These are phyloP conservation scores for Spodoptera picta DNA, from an alignment of 2,888 invertebrate genomes.

Conservation along the genomic window DNA sequence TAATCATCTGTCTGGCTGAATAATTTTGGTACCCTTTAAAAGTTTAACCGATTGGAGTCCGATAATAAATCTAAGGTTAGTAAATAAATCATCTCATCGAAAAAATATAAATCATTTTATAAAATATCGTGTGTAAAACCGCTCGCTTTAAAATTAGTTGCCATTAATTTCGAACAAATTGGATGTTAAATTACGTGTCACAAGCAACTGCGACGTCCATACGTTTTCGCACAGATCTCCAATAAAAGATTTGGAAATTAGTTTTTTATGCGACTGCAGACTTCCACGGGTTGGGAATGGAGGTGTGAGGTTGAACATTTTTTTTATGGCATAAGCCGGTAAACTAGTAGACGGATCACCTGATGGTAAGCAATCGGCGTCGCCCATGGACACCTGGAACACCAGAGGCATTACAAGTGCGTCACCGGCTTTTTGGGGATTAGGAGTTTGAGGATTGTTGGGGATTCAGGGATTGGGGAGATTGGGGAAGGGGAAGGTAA, in stretches of 20 bases:
- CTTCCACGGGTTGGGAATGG: background rate
- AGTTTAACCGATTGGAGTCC: background rate
- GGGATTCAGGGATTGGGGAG: no score
- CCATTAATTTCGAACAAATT: slow-evolving; percentile 27
- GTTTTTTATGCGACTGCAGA: slow-evolving; percentile 1
- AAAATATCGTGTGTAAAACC: slow-evolving; percentile 13
- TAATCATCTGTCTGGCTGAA: no score
- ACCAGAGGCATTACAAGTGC: no score
- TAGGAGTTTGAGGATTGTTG: no score
- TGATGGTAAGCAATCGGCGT: no score
- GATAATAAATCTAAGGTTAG: background rate
- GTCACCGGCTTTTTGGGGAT: no score
- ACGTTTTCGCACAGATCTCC: slow-evolving; percentile 14
- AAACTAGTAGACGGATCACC: no score
- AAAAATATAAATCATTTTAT: slow-evolving; percentile 15
- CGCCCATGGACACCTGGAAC: no score
- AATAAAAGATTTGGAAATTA: slow-evolving; percentile 4
- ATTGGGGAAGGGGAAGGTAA: no score
- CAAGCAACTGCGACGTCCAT: slow-evolving; percentile 15
- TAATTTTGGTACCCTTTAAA: background rate
- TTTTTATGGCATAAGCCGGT: no score
- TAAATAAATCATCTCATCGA: slow-evolving; percentile 5
- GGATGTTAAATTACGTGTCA: slow-evolving; percentile 38
- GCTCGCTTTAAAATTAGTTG: slow-evolving; percentile 26
- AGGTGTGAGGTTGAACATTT: background rate